A percentile compares a stretch with the other conserved stretches of the same genome.
Conservation (phyloP, 2,113 vertebrate species). For the Willisornis vidua region DNA sequence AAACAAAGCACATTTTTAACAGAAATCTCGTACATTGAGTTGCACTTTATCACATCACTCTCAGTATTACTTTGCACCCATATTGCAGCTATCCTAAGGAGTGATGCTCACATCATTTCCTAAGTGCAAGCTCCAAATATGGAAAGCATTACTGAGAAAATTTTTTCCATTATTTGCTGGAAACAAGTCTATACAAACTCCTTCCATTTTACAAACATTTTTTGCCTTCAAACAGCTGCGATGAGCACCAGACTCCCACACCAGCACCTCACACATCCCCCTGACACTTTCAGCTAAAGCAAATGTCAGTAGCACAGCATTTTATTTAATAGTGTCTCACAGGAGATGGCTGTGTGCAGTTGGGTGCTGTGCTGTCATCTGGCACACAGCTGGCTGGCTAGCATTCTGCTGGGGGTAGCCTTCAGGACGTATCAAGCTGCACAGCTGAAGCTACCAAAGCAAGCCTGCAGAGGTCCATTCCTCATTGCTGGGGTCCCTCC, state of each 20-base stretch:
- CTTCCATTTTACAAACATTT: background rate
- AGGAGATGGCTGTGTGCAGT: background rate
- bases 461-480: background rate
- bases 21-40: background rate
- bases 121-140: background rate
- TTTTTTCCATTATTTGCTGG: background rate
- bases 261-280: background rate
- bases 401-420: conserved; percentile 9
- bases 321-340: background rate
- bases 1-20: conserved; percentile 14
- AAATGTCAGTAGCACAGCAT: background rate
- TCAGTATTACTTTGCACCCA: background rate
- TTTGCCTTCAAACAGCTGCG: background rate
- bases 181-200: background rate
- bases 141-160: background rate
- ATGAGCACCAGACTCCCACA: background rate
- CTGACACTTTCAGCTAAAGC: background rate
- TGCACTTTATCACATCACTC: background rate
- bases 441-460: background rate
- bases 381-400: background rate
- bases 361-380: conserved; percentile 14
- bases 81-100: background rate
- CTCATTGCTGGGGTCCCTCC: background rate
- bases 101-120: background rate
- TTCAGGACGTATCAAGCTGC: background rate